Base-by-base conservation (phyloP, 2,888 invertebrate genomes). In the Drosophila mayaguana region DNA sequence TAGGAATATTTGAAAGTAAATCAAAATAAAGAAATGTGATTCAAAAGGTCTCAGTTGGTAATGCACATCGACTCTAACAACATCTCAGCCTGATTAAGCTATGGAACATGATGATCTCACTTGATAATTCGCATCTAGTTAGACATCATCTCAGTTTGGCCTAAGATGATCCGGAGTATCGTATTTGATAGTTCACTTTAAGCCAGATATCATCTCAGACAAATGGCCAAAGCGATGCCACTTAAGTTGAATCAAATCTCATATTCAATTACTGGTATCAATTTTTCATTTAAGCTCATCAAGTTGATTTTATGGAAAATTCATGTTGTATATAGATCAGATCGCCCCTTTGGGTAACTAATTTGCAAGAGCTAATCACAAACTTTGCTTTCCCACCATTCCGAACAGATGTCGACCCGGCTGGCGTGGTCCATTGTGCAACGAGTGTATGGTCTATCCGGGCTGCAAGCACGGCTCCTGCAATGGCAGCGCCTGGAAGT, bases 391-490 rank as follows among this genome's bases (percentile, higher is more conserved):
- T 64, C 55, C 80, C 45, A 76, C 63, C 38, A 63, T 46, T 46
- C 43, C 20, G 32, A 28, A 60, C 82, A 98, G 98, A 91, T 99
- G 99, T 92, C 96, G 97, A 61, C 95, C 96, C 60, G 99, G 99
- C 25, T 99, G 98, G 98, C 95, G 96, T 77, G 99, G 99, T 34
- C 96, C 96, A 76, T 94, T 96, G 89, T 99, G 99, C 93, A 96
- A 97, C 90, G 96, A 98, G 93, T 99, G 99, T 93, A 96, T 96
- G 92, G 97, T 97, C 16, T 98, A 98, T 94, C 98, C 98, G 16
- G 98, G 98, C 81, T 99, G 99, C 94, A 96, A 97, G 92, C 98
- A 98, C 93, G 99, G 99, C 78, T 97, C 97, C 92, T 99, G 99
- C 94, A 96, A 96, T 92, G 96, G 97, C 77, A 96, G 96, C 80